These are phyloP conservation scores for Turnix velox DNA, from an alignment of 2,113 vertebrate genomes.

Conservation along the genomic window DNA sequence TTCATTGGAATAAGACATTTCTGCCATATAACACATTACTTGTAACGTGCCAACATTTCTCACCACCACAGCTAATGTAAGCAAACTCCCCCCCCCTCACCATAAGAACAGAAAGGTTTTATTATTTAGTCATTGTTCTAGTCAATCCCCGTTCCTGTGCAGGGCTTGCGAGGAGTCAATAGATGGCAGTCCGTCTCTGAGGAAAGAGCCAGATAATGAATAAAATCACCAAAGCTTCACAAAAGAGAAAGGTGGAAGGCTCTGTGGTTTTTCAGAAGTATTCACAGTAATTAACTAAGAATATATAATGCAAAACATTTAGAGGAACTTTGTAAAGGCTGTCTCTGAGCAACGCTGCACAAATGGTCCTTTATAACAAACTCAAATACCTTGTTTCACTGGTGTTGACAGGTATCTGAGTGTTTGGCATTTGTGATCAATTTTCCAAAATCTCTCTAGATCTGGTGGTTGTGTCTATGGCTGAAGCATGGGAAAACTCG, in stretches of 20 bases:
- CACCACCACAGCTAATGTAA: conserved; percentile 19
- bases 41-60: conserved; percentile 29
- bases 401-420: fast-evolving
- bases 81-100: not conserved
- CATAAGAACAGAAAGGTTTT: conserved; percentile 1
- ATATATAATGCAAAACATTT: not conserved
- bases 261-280: not conserved
- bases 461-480: not conserved
- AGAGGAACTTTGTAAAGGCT: not conserved
- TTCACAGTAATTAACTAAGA: conserved; percentile 45
- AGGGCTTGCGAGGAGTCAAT: conserved; percentile 68
- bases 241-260: conserved; percentile 20
- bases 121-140: conserved; percentile 53
- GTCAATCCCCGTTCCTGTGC: conserved; percentile 2
- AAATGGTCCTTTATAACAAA: not conserved
- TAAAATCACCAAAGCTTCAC: conserved; percentile 36
- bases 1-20: conserved; percentile 7
- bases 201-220: conserved; percentile 51
- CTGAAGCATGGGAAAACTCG: not conserved
- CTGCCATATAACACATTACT: not conserved
- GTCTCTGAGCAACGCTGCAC: not conserved
- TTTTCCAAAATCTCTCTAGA: not conserved
- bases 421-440: not conserved
- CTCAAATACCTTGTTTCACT: not conserved
- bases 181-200: conserved; percentile 80